phyloP scores from a whole-genome alignment of 92 coral and sea anemone genomes.

The Porites evermanni region DNA sequence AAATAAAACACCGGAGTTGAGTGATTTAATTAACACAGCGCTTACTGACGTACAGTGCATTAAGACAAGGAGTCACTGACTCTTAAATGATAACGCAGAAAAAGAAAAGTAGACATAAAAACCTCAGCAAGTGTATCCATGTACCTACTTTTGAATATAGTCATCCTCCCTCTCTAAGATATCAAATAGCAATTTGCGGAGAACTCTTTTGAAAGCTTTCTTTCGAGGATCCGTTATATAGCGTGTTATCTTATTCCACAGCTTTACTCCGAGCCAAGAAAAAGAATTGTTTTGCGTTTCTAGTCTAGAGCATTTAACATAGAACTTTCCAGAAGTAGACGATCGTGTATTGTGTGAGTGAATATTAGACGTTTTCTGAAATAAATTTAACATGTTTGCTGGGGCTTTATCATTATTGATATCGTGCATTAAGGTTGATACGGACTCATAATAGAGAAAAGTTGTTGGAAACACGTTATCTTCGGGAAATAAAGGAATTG shows the following conservation, averaged over 20 bases:
- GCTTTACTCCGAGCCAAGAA: conserved; percentile 52
- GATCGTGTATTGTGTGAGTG: conserved; percentile 64
- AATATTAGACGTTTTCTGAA: conserved; percentile 43
- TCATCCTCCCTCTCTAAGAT: conserved; percentile 16
- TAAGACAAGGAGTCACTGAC: too few relatives aligned
- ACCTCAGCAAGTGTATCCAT: background rate
- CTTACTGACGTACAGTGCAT: too few relatives aligned
- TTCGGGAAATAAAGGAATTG: conserved; percentile 62
- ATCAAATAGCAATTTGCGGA: conserved; percentile 11
- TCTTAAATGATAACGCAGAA: too few relatives aligned
- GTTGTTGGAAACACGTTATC: conserved; percentile 56
- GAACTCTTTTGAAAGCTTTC: conserved; percentile 45
- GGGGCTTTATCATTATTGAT: conserved; percentile 47
- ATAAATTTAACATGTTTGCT: conserved; percentile 44
- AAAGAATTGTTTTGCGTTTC: conserved; percentile 45
- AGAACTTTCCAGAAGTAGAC: conserved; percentile 56
- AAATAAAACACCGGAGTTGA: too few relatives aligned
- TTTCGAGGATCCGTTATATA: conserved; percentile 49
- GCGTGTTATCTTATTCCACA: conserved; percentile 63
- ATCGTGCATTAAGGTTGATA: conserved; percentile 51
- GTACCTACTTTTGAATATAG: conserved; percentile 10
- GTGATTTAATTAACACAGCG: too few relatives aligned
- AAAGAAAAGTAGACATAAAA: too few relatives aligned
- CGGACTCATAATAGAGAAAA: conserved; percentile 57
- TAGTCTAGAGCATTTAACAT: conserved; percentile 33